Percentiles rank a stretch among this genome's conserved stretches.
Evolutionary conservation across 2,797 vertebrate genomes (phyloP).

Genomic region (Champsocephalus gunnari): DNA sequence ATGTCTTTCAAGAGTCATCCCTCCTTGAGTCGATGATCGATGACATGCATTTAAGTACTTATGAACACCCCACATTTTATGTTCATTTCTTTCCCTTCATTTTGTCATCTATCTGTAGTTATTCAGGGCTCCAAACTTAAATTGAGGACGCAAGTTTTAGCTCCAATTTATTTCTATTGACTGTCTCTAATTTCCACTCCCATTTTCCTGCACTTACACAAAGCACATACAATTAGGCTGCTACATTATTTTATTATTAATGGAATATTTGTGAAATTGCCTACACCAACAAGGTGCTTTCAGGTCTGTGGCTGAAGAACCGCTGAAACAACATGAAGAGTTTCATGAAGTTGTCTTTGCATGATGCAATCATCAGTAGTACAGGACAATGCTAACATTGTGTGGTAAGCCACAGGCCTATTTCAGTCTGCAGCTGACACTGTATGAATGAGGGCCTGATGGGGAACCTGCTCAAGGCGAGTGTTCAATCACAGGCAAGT

Average conservation of each 20-base stretch:
- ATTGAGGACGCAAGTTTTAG: constrained; percentile 7
- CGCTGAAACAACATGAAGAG: constrained; percentile 6
- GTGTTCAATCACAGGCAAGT: constrained; percentile 54
- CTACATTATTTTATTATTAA: not conserved
- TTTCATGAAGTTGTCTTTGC: constrained; percentile 32
- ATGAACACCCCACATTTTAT: not conserved
- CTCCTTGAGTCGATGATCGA: not conserved
- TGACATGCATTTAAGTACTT: not conserved
- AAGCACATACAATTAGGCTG: not conserved
- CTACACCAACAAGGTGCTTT: constrained; percentile 3
- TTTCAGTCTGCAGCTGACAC: constrained; percentile 43
- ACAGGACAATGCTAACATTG: constrained; percentile 50
- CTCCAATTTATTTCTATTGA: constrained; percentile 5
- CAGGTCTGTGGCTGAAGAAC: constrained; percentile 5
- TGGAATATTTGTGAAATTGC: constrained; percentile 9
- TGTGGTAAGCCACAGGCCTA: constrained; percentile 41
- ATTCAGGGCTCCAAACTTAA: constrained; percentile 8
- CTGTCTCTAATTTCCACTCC: constrained; percentile 8
- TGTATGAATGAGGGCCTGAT: constrained; percentile 46
- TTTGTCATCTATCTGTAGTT: constrained; percentile 13
- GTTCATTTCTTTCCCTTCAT: not conserved
- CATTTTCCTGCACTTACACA: constrained; percentile 29
- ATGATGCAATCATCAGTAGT: constrained; percentile 61
- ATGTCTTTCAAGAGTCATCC: not conserved
- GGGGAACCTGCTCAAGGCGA: constrained; percentile 44